Percentiles rank a stretch among this genome's conserved stretches.
These are phyloP conservation scores for Bembecia ichneumoniformis DNA, from an alignment of 2,888 invertebrate genomes.

Conservation along the genomic window DNA sequence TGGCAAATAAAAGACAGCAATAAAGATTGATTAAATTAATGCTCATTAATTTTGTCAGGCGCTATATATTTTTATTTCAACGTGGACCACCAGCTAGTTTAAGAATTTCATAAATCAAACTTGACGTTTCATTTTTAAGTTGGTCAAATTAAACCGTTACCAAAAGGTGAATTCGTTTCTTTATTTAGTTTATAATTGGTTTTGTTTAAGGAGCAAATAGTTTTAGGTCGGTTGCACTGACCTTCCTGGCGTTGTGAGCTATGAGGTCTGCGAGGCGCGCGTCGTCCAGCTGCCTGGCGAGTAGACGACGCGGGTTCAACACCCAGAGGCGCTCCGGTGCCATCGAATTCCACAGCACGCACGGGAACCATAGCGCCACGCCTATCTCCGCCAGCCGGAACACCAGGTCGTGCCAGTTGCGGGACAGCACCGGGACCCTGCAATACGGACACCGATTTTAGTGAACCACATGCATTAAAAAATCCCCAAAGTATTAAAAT, in stretches of 20 bases:
- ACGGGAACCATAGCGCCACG: conserved; percentile 95
- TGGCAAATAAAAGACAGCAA: no score
- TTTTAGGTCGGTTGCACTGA: neutral
- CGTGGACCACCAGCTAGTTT: no score
- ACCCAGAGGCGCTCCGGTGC: conserved; percentile 95
- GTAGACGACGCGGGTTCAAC: conserved; percentile 89
- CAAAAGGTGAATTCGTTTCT: no score
- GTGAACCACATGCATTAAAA: conserved; percentile 2
- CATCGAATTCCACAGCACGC: conserved; percentile 96
- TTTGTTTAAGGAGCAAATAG: no score
- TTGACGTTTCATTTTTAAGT: no score
- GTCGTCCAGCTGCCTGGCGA: conserved; percentile 77
- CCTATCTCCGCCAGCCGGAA: conserved; percentile 94
- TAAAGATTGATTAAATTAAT: no score
- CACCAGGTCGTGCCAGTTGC: conserved; percentile 93
- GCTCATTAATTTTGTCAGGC: no score
- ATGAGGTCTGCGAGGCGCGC: conserved; percentile 59
- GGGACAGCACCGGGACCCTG: conserved; percentile 89
- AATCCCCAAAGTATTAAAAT: no score
- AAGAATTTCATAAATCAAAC: no score
- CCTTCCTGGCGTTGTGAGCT: conserved; percentile 25
- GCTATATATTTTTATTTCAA: no score
- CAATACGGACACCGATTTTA: conserved; percentile 3
- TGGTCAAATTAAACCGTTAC: no score
- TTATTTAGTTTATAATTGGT: no score